phyloP scores from a whole-genome alignment of 2,888 invertebrate species.

The Pilophorus perplexus region DNA sequence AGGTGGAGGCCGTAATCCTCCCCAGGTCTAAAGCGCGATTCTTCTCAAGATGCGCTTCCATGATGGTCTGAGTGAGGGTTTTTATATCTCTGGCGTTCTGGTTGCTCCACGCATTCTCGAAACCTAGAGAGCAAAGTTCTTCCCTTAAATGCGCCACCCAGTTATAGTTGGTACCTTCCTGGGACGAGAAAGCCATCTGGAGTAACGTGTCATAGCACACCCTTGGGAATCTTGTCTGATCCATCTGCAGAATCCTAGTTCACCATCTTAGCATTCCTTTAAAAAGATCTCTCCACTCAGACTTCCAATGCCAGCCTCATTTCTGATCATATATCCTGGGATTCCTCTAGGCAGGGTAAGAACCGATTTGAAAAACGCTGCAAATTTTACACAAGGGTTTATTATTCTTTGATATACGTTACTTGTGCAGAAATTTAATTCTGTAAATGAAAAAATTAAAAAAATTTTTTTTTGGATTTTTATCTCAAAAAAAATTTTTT shows the following conservation, averaged over 20 bases:
- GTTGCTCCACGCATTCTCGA: neutral
- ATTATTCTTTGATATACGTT: too few species aligned
- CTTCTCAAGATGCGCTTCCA: neutral
- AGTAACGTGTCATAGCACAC: neutral
- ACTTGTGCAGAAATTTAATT: too few species aligned
- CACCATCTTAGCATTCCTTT: conserved; percentile 12
- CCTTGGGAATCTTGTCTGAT: neutral
- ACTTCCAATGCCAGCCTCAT: neutral
- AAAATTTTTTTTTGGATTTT: too few species aligned
- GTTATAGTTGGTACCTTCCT: neutral
- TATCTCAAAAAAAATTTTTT: too few species aligned
- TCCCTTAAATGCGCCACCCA: neutral
- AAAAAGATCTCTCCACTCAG: neutral
- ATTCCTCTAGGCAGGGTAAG: conserved; percentile 3
- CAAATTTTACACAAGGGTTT: too few species aligned
- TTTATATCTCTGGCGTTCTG: neutral
- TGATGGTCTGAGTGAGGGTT: neutral
- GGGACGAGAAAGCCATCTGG: neutral
- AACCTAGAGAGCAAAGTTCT: neutral
- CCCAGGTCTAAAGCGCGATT: too few species aligned
- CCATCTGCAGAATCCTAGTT: neutral
- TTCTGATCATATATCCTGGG: neutral
- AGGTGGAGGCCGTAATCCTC: too few species aligned
- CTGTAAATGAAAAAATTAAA: too few species aligned
- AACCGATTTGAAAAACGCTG: conserved; percentile 12